A percentile compares a stretch with the other conserved stretches of the same genome.
Evolutionary conservation across 2,797 vertebrate genomes (phyloP).

Genomic region (Synaphobranchus kaupii): DNA sequence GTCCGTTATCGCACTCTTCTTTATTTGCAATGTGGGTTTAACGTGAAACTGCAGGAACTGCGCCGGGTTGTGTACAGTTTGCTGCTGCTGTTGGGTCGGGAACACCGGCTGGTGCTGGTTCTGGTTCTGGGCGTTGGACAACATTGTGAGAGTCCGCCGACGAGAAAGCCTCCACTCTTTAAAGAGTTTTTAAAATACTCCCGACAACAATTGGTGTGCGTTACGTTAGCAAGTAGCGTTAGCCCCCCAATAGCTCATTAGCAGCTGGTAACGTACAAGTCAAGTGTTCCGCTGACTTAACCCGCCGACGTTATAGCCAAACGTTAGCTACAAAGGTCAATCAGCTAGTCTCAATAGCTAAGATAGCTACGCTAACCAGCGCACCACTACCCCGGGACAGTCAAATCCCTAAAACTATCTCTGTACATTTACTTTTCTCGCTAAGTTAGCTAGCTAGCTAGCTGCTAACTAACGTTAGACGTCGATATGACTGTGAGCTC

Average conservation of each 20-base stretch:
- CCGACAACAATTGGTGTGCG: background rate
- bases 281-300: background rate
- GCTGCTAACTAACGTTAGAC: background rate
- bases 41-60: constrained; percentile 64
- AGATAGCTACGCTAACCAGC: background rate
- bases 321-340: background rate
- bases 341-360: background rate
- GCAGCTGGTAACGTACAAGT: background rate
- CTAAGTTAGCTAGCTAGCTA: background rate
- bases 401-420: background rate
- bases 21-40: constrained; percentile 72
- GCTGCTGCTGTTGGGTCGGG: constrained; percentile 43
- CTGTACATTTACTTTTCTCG: background rate
- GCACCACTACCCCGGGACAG: background rate
- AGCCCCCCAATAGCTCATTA: background rate
- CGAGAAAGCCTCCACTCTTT: constrained; percentile 15
- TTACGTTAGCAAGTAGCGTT: background rate
- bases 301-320: background rate
- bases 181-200: background rate
- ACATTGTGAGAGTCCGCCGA: constrained; percentile 55
- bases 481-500: background rate
- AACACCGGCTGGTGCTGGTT: constrained; percentile 56
- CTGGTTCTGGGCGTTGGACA: constrained; percentile 65
- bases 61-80: constrained; percentile 44
- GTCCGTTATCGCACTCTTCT: constrained; percentile 83